Evolutionary conservation across 2,888 invertebrate species (phyloP).

Genomic region (Eupithecia subfuscata): DNA sequence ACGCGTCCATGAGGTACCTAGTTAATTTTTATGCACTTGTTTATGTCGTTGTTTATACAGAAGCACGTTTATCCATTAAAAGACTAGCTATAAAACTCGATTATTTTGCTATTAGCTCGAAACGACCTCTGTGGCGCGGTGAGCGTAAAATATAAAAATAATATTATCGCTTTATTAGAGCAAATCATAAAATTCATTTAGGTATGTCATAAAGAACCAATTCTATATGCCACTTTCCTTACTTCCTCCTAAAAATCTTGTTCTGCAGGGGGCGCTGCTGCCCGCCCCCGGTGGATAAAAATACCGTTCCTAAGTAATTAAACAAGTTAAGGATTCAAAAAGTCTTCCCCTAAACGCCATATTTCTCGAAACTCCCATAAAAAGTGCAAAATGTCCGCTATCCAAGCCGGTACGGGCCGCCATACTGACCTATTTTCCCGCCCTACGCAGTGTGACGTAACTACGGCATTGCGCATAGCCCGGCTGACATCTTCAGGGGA

Average conservation of each 20-base stretch:
- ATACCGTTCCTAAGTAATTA: too few species aligned
- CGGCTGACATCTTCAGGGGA: conserved; percentile 44
- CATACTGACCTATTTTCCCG: conserved; percentile 64
- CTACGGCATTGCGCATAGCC: conserved; percentile 66
- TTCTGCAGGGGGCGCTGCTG: too few species aligned
- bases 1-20: neutral
- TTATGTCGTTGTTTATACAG: neutral
- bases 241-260: too few species aligned
- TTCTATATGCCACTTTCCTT: too few species aligned
- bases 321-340: neutral
- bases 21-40: neutral
- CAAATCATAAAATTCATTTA: too few species aligned
- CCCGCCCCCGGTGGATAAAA: too few species aligned
- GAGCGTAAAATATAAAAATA: too few species aligned
- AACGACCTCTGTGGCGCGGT: neutral
- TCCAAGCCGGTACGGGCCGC: conserved; percentile 25
- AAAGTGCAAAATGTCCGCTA: conserved; percentile 8
- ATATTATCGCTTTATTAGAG: too few species aligned
- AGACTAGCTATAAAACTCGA: neutral
- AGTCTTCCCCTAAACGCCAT: neutral
- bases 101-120: neutral
- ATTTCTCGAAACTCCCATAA: conserved; percentile 9
- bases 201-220: too few species aligned
- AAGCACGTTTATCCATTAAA: neutral
- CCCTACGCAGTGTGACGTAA: conserved; percentile 74